Evolutionary conservation across 2,888 invertebrate genomes (phyloP).

Genomic region (Trissolcus brochymenae): DNA sequence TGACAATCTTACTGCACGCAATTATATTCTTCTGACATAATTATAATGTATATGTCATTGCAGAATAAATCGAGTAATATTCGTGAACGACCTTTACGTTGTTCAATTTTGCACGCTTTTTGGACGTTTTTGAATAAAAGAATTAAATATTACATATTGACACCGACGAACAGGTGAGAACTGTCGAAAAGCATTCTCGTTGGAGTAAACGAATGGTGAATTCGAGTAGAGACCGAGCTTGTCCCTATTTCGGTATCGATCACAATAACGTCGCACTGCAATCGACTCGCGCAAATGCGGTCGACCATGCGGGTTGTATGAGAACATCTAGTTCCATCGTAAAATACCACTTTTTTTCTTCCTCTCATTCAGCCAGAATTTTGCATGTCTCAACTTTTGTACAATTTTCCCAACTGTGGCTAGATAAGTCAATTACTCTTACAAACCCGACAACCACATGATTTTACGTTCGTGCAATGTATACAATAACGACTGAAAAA

Average conservation of each 20-base stretch:
- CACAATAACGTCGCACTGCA: slow-evolving; percentile 68
- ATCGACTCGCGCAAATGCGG: slow-evolving; percentile 74
- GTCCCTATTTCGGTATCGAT: slow-evolving; percentile 65
- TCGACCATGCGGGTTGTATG: slow-evolving; percentile 65
- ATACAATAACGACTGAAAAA: too few relatives aligned
- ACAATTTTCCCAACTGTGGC: neutral
- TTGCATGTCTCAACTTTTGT: neutral
- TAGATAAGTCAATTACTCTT: too few relatives aligned
- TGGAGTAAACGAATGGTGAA: slow-evolving; percentile 30
- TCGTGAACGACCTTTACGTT: too few relatives aligned
- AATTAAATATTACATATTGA: too few relatives aligned
- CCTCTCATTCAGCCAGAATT: too few relatives aligned
- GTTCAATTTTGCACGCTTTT: too few relatives aligned
- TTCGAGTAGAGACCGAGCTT: slow-evolving; percentile 45
- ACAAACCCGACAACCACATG: too few relatives aligned
- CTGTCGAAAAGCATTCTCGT: neutral
- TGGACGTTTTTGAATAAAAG: too few relatives aligned
- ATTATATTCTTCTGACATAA: too few relatives aligned
- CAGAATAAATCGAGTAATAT: too few relatives aligned
- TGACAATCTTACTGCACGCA: neutral
- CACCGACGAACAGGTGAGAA: too few relatives aligned
- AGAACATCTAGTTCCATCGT: slow-evolving; percentile 55
- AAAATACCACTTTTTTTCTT: slow-evolving; percentile 26
- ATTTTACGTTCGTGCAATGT: neutral
- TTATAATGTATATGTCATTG: too few relatives aligned